Evolutionary conservation across 2,113 vertebrate genomes (phyloP), one percentile per base, ranked within the genome.

Genomic region (Chunga burmeisteri): DNA sequence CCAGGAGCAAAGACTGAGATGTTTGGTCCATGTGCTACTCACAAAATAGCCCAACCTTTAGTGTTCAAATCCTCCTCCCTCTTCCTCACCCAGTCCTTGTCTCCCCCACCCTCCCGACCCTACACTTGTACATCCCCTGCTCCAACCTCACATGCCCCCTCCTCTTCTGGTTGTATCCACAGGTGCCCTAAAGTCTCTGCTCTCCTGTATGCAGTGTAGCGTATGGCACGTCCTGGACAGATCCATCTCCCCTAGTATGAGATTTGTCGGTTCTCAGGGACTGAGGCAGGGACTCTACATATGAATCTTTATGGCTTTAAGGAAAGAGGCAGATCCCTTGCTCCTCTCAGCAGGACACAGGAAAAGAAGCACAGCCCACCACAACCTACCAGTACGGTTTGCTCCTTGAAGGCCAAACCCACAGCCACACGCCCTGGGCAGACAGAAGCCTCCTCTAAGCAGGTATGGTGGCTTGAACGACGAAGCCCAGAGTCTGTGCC

Each of bases 381-480:
- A 27, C 22, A 59, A 30, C 65, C 22, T 5, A 17, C 10, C 25
- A 6, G 34, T 40, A 49, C n/a, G 0, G 0, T 42, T 16, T 7
- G n/a, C 50, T 61, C 63, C 32, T 44, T 26, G 72, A 58, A 46
- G 88, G 58, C 29, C 56, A 27, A 86, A 46, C 16, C 53, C 27
- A 1, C 13, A 29, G 49, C 40, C 19, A 4, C 5, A 4, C 2
- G 2, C 32, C 18, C 21, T 12, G 47, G 50, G 13, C 47, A 26
- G 14, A 2, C 2, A 50, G 34, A 50, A 22, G 53, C 5, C 70
- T 72, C 16, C 47, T 67, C 62, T 11, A 6, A 23, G 72, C 55
- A 30, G 22, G 5, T 2, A 3, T 1, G 14, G 16, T 16, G 44
- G 11, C 32, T 26, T 68, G 40, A 52, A 25, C 10, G 20, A 4